Base-by-base conservation (phyloP, 2,113 vertebrate genomes). In the Fregetta grallaria region DNA sequence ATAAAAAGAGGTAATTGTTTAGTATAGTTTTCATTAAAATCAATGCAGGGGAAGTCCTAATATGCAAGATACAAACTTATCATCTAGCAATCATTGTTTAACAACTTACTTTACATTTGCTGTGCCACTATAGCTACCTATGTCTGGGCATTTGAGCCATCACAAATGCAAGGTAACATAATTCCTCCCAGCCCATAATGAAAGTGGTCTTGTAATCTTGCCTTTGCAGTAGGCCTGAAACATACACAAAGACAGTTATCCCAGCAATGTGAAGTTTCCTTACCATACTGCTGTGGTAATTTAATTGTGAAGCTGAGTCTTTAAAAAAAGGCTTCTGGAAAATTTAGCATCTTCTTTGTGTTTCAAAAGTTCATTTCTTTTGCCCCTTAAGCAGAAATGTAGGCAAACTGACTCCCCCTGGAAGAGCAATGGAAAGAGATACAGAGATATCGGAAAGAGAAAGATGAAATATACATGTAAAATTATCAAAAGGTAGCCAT, bases 321-420 rank as follows among this genome's bases (percentile, higher is more conserved):
- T 72, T 83, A 65, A 75, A 29, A 29, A 15, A 47, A 65, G 9
- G 12, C 13, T 88, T 59, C 6, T 75, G 26, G 8, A 65, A 93
- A 71, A 90, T 34, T 5, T 15, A 79, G 1, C 34, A 44, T 3
- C 8, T 49, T 63, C 7, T 29, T 50, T 47, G 9, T 30, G 14
- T 55, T 68, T 78, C 9, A 30, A 22, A 53, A 42, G 38, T 29
- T 56, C 2, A 21, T 29, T 0, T 3, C 3, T 85, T 88, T 74
- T 59, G 1, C 13, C 9, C 7, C 13, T 22, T 36, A n/a, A 61
- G 10, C 34, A 74, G 23, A 80, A 80, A 77, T 2, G 4, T 20
- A 68, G 22, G 30, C 6, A 65, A 79, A 52, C 27, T 68, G 2
- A 34, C 13, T 11, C 3, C 1, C 5, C 6, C 36, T 0, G 2